These are phyloP conservation scores for Rosalia funebris DNA, from an alignment of 2,888 invertebrate species.

Conservation along the genomic window DNA sequence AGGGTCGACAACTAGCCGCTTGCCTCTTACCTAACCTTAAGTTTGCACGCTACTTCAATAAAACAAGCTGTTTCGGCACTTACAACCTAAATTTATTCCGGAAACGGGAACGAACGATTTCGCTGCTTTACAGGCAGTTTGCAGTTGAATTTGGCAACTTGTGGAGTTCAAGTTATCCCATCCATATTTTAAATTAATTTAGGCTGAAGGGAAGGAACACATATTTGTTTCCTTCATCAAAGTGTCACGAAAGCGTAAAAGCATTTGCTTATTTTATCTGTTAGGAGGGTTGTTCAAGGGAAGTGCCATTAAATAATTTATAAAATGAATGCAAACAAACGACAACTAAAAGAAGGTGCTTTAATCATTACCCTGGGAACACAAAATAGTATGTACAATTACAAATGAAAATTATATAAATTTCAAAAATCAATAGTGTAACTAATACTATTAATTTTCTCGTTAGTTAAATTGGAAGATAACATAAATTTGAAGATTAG, in stretches of 20 bases:
- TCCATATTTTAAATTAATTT: slow-evolving; percentile 5
- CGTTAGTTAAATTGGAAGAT: too few species aligned
- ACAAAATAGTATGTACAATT: too few species aligned
- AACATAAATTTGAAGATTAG: too few species aligned
- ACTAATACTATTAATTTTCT: too few species aligned
- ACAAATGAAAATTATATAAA: too few species aligned
- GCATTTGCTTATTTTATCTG: not conserved
- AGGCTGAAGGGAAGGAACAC: not conserved
- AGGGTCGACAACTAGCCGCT: slow-evolving; percentile 38
- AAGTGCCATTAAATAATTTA: too few species aligned
- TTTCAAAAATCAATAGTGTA: too few species aligned
- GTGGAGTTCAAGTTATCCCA: slow-evolving; percentile 22
- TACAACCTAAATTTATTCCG: slow-evolving; percentile 29
- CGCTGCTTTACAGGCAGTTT: slow-evolving; percentile 28
- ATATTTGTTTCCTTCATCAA: not conserved
- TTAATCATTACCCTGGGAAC: too few species aligned
- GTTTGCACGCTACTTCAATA: slow-evolving; percentile 34
- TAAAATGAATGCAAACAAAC: too few species aligned
- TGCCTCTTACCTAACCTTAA: slow-evolving; percentile 28
- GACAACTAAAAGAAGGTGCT: too few species aligned
- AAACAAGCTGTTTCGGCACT: slow-evolving; percentile 31
- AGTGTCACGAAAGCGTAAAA: not conserved
- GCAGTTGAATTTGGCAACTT: slow-evolving; percentile 26
- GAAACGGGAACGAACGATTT: slow-evolving; percentile 30
- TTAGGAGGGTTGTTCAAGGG: too few species aligned